Evolutionary conservation across 2,888 invertebrate genomes (phyloP), one percentile per base, ranked within the genome.

Genomic region (Sarcophaga rosellei): DNA sequence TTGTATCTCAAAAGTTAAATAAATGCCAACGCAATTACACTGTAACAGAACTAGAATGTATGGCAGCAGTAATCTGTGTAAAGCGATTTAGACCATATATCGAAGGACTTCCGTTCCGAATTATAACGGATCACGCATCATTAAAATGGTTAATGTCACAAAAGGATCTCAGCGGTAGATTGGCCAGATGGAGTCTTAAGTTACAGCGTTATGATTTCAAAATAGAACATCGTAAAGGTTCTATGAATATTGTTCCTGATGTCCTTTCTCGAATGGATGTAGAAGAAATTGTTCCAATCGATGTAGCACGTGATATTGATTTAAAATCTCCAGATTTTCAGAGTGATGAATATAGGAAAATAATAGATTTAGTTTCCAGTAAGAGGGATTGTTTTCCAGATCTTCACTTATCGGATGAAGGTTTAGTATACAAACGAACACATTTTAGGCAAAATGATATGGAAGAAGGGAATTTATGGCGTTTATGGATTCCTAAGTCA

Each of bases 121-220:
- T 85, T 12, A 69, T 85, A 6, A 84, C 84, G 1, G 84, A 80
- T 59, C 80, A 80, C 17, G 63, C 69, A 0, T 75, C 65, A 8
- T 61, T 84, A 10, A 79, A 65, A n/a, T 80, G 70, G 80, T 47
- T 80, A 17, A 76, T 80, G 76, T 17, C 35, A 3, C 75, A 11
- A 77, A 76, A 45, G 62, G 82, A 15, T 73, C 77, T 2, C 44
- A 66, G 2, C 35, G 35, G 35, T 35, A 35, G 35, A 35, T 35
- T 35, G 8, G 35, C 35, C 35, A 35, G 35, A 35, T 35, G 35
- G 35, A 8, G 35, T 35, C 35, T 35, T 35, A 35, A 35, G 35
- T 35, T 35, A 6, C 35, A 35, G 8, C 35, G 6, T 35, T 35
- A 35, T 35, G 6, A 35, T 35, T 35, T 35, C 6, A 35, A 35